Evolutionary conservation across 2,113 vertebrate genomes (phyloP).

Genomic region (Nothoprocta pentlandii): DNA sequence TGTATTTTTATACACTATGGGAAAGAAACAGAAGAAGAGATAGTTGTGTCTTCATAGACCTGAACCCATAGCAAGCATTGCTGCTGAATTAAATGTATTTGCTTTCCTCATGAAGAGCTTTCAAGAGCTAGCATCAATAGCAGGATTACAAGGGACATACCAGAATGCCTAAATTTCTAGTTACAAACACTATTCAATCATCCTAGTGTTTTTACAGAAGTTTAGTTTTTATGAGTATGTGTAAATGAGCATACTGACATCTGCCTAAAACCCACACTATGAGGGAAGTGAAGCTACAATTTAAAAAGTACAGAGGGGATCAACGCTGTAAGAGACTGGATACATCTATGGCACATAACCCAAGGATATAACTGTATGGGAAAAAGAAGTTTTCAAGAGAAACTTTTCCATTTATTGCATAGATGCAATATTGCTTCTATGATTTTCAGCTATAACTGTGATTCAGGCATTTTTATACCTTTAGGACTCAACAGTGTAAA

Average conservation of each 20-base stretch:
- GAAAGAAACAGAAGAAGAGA: conserved; percentile 6
- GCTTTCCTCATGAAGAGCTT: neutral
- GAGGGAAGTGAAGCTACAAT: neutral
- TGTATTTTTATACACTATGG: neutral
- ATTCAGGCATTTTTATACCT: neutral
- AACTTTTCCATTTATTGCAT: neutral
- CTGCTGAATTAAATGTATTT: neutral
- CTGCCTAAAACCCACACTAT: neutral
- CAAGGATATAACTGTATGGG: neutral
- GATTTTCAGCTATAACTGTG: neutral
- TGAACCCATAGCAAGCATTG: neutral
- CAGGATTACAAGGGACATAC: neutral
- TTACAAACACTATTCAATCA: neutral
- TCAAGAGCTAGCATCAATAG: neutral
- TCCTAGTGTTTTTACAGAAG: neutral
- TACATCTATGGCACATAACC: neutral
- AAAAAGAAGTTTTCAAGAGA: neutral
- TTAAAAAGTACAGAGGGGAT: neutral
- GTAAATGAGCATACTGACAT: neutral
- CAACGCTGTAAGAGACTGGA: neutral
- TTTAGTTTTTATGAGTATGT: neutral
- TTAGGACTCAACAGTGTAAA: neutral
- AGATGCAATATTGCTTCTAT: too few species aligned
- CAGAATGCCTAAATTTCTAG: neutral
- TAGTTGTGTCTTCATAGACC: fast-evolving